Base-by-base conservation (phyloP, 2,888 invertebrate genomes). In the Ophion obscuratus region DNA sequence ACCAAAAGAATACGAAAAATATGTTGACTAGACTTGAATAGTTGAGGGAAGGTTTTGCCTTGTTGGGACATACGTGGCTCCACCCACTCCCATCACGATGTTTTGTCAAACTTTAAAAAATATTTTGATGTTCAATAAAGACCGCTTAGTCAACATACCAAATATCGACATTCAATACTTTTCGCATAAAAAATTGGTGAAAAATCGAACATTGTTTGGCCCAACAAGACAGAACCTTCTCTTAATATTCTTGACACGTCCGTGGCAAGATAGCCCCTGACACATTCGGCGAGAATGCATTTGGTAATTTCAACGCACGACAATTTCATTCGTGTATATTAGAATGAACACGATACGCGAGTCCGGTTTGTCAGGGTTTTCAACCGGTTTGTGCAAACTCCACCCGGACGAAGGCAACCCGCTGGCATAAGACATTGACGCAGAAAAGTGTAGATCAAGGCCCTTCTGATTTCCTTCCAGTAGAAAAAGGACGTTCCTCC, bases 361-460 rank as follows among this genome's bases (percentile, higher is more conserved):
- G 36, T 73, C 66, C 40, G 24, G 74, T 70, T 74, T 40, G 53
- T 31, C 64, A 31, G n/a, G n/a, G 20, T 67, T 47, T 14, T 10
- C 53, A 67, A 67, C 74, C 74, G 74, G 57, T 59, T 74, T 10
- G 17, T 59, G 59, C 57, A 66, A 81, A 74, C 53, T 40, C 40
- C 74, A 24, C 61, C 68, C 20, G 27, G 57, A 59, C n/a, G 57
- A 17, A 68, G 66, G n/a, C 57, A 40, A 44, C 24, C 24, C 27
- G 40, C 27, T 64, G 5, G 24, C 11, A 64, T 14, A 14, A 20
- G 2, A 27, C 2, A 11, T 64, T 27, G 31, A 64, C 14, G 64
- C 10, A 27, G 4, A 70, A 47, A 27, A 68, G 7, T 10, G 0
- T 17, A 47, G 14, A 70, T 70, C 7, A 70, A 47, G 20, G 17